phyloP scores from a whole-genome alignment of 2,888 invertebrate species.

The Chrysodeixis includens region DNA sequence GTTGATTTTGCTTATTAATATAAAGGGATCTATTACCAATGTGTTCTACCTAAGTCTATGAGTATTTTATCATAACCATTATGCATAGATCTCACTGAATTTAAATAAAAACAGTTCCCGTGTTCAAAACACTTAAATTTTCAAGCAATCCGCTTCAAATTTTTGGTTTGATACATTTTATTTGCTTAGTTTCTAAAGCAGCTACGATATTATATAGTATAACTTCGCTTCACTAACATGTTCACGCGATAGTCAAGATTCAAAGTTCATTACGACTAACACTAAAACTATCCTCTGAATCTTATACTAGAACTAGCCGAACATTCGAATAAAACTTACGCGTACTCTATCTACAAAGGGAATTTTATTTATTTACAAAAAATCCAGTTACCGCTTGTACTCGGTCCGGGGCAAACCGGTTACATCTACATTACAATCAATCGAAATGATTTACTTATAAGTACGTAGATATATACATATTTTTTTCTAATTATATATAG shows the following conservation, averaged over 20 bases:
- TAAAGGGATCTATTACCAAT: slow-evolving; percentile 64
- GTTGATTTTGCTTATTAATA: slow-evolving; percentile 51
- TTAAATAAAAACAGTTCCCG: slow-evolving; percentile 75
- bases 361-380: slow-evolving; percentile 73
- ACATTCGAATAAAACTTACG: slow-evolving; percentile 51
- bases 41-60: slow-evolving; percentile 78
- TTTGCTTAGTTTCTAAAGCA: slow-evolving; percentile 75
- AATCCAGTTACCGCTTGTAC: slow-evolving; percentile 35
- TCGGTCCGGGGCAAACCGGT: slow-evolving; percentile 24
- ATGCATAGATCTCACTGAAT: slow-evolving; percentile 82
- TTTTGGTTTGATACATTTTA: slow-evolving; percentile 87
- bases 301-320: slow-evolving; percentile 65
- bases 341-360: slow-evolving; percentile 77
- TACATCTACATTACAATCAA: slow-evolving; percentile 35
- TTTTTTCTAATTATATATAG: slow-evolving; percentile 72
- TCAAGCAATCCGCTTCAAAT: slow-evolving; percentile 88
- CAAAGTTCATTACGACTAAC: slow-evolving; percentile 61
- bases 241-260: slow-evolving; percentile 80
- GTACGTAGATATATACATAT: slow-evolving; percentile 70
- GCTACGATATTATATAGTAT: slow-evolving; percentile 66
- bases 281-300: slow-evolving; percentile 66
- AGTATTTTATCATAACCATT: slow-evolving; percentile 82
- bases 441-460: slow-evolving; percentile 64
- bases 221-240: slow-evolving; percentile 73
- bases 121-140: slow-evolving; percentile 89